These are phyloP conservation scores for Campylomormyrus numenius DNA, from an alignment of 2,113 vertebrate species.

Conservation along the genomic window DNA sequence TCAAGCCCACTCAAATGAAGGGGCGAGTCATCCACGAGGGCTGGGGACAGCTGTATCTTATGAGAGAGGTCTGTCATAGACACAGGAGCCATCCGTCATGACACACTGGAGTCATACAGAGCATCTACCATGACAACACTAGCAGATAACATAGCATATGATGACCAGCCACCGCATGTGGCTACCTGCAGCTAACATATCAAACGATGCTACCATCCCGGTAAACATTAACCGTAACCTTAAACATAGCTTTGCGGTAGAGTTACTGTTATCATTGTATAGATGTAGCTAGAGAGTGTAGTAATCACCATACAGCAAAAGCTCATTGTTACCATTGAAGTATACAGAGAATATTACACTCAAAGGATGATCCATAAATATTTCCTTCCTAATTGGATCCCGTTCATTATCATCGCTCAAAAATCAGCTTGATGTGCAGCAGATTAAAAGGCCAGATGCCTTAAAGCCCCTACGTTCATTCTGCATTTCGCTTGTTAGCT, in stretches of 20 bases:
- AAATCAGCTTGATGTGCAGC: not conserved
- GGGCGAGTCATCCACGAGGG: not conserved
- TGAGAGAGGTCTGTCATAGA: not conserved
- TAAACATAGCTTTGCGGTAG: not conserved
- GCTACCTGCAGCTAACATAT: not conserved
- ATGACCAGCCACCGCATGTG: not conserved
- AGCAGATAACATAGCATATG: not conserved
- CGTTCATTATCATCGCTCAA: not conserved
- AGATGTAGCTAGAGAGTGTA: not conserved
- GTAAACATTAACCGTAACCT: not conserved
- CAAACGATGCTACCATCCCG: not conserved
- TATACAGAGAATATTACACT: not conserved
- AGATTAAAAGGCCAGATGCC: not conserved
- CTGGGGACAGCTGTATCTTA: not conserved
- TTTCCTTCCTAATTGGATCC: not conserved
- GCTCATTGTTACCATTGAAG: not conserved
- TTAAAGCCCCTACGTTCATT: not conserved
- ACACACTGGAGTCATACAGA: not conserved
- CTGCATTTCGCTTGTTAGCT: not conserved
- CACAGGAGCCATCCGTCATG: not conserved
- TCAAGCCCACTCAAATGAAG: not conserved
- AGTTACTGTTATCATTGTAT: not conserved
- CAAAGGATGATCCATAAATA: not conserved
- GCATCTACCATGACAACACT: not conserved
- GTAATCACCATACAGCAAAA: not conserved